Base-by-base conservation (phyloP, 2,797 vertebrate species). In the Esox masquinongy region DNA sequence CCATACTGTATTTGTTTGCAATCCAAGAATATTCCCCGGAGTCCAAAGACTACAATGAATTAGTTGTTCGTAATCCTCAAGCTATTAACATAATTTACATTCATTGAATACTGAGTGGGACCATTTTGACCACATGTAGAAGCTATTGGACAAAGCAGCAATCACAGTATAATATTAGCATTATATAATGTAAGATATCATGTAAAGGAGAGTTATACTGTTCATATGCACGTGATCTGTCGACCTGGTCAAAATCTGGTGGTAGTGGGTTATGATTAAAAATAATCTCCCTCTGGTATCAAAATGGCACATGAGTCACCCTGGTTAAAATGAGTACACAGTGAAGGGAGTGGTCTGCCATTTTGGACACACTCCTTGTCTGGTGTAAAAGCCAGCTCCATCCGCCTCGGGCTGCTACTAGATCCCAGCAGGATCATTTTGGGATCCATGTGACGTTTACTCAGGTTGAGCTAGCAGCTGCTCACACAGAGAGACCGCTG, bases 371-470 rank as follows among this genome's bases (percentile, higher is more conserved):
- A 24, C 56, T 0, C 56, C 6, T 24, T 61, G 56, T 61, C n/a
- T 61, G 22, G 80, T 64, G 47, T 19, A 68, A 78, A 53, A 82
- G 83, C 82, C 85, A 86, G 77, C 85, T 84, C 74, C 78, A 83
- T 51, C 34, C 78, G 47, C 31, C 50, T 39, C 2, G 29, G 26
- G n/a, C 22, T 50, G 66, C 34, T 39, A 64, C 26, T 67, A 16
- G 73, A 29, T n/a, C 15, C n/a, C 66, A 11, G 64, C 67, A 56
- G 51, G 61, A 24, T 68, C 85, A 87, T 70, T 85, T 81, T 86
- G 82, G 85, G 86, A 92, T 91, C 87, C 83, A 85, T 79, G 84
- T 93, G 76, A 79, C 94, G 92, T 95, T 95, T 95, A 90, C 86
- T 79, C 88, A 91, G 86, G 81, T 86, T 80, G 86, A 93, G 88